These are phyloP conservation scores for Papilio protenor DNA, from an alignment of 2,888 invertebrate species.

Conservation along the genomic window DNA sequence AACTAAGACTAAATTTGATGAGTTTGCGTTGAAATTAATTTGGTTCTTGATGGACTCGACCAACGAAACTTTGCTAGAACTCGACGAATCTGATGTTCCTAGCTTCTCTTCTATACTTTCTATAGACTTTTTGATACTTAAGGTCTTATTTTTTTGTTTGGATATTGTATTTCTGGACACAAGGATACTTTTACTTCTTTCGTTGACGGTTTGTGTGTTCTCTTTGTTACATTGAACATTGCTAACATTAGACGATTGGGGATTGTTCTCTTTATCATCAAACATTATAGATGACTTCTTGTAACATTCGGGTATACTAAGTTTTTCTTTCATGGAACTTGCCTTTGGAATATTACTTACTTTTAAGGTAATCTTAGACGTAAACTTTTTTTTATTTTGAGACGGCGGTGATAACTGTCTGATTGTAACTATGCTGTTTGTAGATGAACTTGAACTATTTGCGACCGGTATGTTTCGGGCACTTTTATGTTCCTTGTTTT, in stretches of 20 bases:
- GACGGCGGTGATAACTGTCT: constrained; percentile 54
- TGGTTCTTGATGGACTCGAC: constrained; percentile 49
- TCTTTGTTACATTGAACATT: constrained; percentile 40
- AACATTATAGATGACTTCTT: constrained; percentile 36
- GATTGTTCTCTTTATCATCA: constrained; percentile 69
- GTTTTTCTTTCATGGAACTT: constrained; percentile 55
- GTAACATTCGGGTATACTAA: constrained; percentile 45
- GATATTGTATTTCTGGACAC: constrained; percentile 59
- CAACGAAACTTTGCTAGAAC: constrained; percentile 45
- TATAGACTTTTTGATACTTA: constrained; percentile 52
- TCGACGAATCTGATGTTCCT: constrained; percentile 48
- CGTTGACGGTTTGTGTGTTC: constrained; percentile 53
- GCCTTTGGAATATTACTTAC: constrained; percentile 60
- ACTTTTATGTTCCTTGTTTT: constrained; percentile 52
- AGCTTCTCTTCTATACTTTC: constrained; percentile 49
- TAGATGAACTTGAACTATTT: constrained; percentile 72
- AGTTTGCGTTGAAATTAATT: constrained; percentile 28
- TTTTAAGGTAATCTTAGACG: constrained; percentile 55
- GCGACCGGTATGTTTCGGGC: constrained; percentile 55
- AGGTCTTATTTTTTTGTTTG: constrained; percentile 56
- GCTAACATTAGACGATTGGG: constrained; percentile 57
- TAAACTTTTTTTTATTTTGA: constrained; percentile 55
- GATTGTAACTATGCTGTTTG: constrained; percentile 71
- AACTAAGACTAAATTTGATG: constrained; percentile 53
- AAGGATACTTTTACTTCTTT: constrained; percentile 59